Base-by-base conservation (phyloP, 2,888 invertebrate genomes). In the Drosophila ustulata region DNA sequence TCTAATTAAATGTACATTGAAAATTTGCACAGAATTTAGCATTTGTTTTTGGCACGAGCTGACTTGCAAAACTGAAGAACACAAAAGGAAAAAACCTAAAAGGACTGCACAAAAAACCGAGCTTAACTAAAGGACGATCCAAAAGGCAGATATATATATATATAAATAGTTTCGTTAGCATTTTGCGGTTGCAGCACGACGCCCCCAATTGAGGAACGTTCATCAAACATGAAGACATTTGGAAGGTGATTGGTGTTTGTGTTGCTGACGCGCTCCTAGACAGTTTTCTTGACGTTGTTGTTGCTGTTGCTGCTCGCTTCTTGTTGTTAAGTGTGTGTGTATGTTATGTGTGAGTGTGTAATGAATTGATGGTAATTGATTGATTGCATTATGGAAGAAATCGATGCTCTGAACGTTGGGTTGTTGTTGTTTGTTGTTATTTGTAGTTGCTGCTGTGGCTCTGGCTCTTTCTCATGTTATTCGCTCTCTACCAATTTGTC, bases 321-420 rank as follows among this genome's bases (percentile, higher is more conserved):
- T 39, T 69, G 64, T 56, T 65, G 18, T 18, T 18, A 18, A 56
- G 34, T 30, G 4, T 45, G 43, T 65, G 53, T 41, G 51, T 45
- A 28, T 58, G 34, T 57, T 34, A 34, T 34, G 37, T 11, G 13
- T 67, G 23, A 53, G 34, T 47, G 50, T 58, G 9, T 39, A 23
- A 11, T 55, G 64, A 56, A 70, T 18, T 18, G 71, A 72, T 78
- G 71, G 57, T 78, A 62, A 70, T 71, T 78, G 73, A 74, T 78
- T 87, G 80, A 70, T 85, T 82, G 78, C 73, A 66, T 78, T 82
- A 85, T 75, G 88, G 88, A 84, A 84, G 88, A 75, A 80, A 75
- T 84, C 72, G 82, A 81, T 82, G 82, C 74, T 71, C 62, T 78
- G 75, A 75, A 82, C 85, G 82, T 82, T 88, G 84, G 82, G 82